phyloP scores from a whole-genome alignment of 1,140 invertebrate genomes.

The Drosophila melanica region DNA sequence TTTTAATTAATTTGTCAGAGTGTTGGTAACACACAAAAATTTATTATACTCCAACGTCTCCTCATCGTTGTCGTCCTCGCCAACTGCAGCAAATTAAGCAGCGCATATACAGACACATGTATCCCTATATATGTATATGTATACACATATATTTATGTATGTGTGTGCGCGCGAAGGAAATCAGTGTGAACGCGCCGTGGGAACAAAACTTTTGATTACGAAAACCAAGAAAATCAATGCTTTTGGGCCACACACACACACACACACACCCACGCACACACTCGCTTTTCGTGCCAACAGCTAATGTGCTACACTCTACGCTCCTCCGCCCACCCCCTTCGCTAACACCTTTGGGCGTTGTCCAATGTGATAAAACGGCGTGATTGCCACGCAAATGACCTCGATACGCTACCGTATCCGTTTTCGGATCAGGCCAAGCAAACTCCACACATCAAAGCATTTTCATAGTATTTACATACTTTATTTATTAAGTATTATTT shows the following conservation, averaged over 20 bases:
- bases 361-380: conserved; percentile 43
- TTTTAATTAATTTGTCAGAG: conserved; percentile 84
- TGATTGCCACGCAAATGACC: conserved; percentile 45
- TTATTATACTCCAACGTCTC: conserved; percentile 78
- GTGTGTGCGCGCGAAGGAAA: conserved; percentile 56
- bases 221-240: conserved; percentile 79
- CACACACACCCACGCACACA: not conserved
- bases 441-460: not conserved
- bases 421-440: not conserved
- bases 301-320: conserved; percentile 32
- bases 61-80: conserved; percentile 39
- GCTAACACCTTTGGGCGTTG: conserved; percentile 32
- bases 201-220: conserved; percentile 78
- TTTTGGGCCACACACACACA: conserved; percentile 21
- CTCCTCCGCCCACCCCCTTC: not conserved
- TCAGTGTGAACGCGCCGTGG: conserved; percentile 74
- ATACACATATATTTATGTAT: conserved; percentile 11
- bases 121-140: conserved; percentile 2
- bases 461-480: not conserved
- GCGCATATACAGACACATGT: conserved; percentile 21
- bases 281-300: conserved; percentile 4
- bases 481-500: too few species aligned
- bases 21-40: conserved; percentile 83
- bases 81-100: conserved; percentile 75
- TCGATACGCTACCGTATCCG: conserved; percentile 16